Percentiles rank a stretch among this genome's conserved stretches.
phyloP scores from a whole-genome alignment of 2,888 invertebrate species.

The Polyploca ridens region DNA sequence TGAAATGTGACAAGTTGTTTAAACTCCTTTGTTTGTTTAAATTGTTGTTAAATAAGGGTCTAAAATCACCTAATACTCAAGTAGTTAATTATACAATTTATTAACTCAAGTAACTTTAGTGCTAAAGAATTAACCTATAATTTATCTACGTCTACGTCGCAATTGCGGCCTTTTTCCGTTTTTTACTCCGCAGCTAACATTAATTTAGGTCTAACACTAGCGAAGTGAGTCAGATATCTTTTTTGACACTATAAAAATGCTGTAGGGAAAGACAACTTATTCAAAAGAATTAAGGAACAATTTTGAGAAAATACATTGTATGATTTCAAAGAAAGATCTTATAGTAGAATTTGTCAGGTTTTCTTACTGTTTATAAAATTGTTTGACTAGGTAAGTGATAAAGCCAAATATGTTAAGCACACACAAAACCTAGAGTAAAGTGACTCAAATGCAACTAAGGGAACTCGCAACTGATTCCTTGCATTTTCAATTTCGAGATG shows the following conservation, averaged over 20 bases:
- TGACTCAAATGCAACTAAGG: too few species aligned
- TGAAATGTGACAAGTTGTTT: too few species aligned
- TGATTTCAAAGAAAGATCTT: too few species aligned
- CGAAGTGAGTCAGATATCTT: background rate
- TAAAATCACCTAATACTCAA: too few species aligned
- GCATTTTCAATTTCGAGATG: too few species aligned
- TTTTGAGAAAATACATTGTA: background rate
- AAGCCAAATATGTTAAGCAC: too few species aligned
- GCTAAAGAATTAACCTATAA: background rate
- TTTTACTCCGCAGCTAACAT: background rate
- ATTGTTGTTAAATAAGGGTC: too few species aligned
- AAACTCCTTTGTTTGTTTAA: too few species aligned
- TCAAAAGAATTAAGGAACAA: background rate
- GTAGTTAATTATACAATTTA: background rate
- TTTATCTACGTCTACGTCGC: background rate
- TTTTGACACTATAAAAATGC: background rate
- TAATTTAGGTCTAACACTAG: background rate
- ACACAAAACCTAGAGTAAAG: too few species aligned
- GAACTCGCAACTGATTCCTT: too few species aligned
- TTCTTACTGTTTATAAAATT: background rate
- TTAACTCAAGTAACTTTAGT: background rate
- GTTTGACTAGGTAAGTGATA: background rate
- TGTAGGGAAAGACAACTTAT: background rate
- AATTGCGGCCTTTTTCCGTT: background rate
- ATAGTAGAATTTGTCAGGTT: too few species aligned